Evolutionary conservation across 2,797 vertebrate species (phyloP), one percentile per base, ranked within the genome.

Genomic region (Neosalanx taihuensis): DNA sequence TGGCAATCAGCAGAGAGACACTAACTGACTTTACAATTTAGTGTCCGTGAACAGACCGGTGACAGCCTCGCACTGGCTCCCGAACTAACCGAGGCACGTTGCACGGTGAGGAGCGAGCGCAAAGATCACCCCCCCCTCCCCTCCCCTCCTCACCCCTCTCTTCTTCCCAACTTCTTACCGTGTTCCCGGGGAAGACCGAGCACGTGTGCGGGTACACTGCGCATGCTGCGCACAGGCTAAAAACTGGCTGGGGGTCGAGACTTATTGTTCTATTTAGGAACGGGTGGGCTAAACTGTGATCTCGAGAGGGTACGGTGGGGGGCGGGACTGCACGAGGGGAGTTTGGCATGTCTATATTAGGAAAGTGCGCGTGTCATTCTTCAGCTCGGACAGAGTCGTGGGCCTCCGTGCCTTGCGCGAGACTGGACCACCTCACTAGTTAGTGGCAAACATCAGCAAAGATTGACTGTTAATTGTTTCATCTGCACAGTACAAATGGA

Each of bases 311-410:
- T 13, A 57, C 18, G 64, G 23, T 65, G 35, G 65, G 80, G 70
- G 46, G 69, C 70, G 3, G 74, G 58, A 30, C 77, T 70, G 79
- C 84, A 76, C 71, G 81, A 82, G 62, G 73, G 77, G 85, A 86
- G 86, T 89, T 84, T 91, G 89, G 86, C 84, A 90, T 93, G 88
- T 89, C 93, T 92, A 93, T 93, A 93, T 94, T 92, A 91, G 93
- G 93, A 91, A 90, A 91, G 90, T 92, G 88, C 73, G 87, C 83
- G 81, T 91, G 90, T 90, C 90, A 91, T 88, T 90, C 88, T 89
- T 84, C 86, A 72, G 71, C 83, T 78, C 76, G 80, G 82, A 74
- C 74, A 74, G 56, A 72, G 84, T 69, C 56, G 79, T 60, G 81
- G 33, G 33, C 33, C 33, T 37, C 4, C 2, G 17, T 51, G 49